A percentile compares a stretch with the other conserved stretches of the same genome.
phyloP scores from a whole-genome alignment of 2,888 invertebrate species.

The Pantelozetes paolii region DNA sequence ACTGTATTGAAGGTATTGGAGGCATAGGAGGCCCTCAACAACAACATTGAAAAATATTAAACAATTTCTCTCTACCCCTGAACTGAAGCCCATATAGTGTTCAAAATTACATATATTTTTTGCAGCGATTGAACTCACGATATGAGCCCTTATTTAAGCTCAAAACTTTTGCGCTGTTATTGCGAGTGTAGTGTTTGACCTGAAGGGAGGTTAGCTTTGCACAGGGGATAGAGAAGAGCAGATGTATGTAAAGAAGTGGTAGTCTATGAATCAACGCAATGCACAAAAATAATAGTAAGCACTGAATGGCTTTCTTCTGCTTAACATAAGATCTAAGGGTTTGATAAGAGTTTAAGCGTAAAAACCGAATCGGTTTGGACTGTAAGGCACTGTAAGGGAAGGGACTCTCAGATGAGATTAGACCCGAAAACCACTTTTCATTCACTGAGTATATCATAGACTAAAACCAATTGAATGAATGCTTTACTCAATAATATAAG shows the following conservation, averaged over 20 bases:
- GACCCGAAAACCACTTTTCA: neutral
- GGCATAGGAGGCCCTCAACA: constrained; percentile 14
- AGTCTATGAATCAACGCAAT: neutral
- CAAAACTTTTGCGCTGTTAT: neutral
- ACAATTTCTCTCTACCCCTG: neutral
- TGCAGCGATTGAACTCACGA: neutral
- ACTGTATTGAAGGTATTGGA: neutral
- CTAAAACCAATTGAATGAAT: neutral
- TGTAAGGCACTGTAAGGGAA: neutral
- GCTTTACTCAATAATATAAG: neutral
- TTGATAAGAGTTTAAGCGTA: neutral
- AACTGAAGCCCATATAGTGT: neutral
- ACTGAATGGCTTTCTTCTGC: neutral
- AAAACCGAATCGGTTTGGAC: neutral
- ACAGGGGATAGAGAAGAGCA: neutral
- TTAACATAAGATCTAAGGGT: neutral
- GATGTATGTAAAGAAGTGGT: constrained; percentile 16
- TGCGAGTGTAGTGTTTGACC: neutral
- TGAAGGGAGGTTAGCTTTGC: neutral
- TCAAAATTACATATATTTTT: neutral
- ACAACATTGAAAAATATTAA: neutral
- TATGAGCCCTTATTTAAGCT: neutral
- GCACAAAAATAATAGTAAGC: neutral
- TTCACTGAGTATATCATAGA: neutral
- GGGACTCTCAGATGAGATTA: neutral